Conservation (phyloP, 2,888 invertebrate genomes). For the Mesorhabditis sp. region DNA sequence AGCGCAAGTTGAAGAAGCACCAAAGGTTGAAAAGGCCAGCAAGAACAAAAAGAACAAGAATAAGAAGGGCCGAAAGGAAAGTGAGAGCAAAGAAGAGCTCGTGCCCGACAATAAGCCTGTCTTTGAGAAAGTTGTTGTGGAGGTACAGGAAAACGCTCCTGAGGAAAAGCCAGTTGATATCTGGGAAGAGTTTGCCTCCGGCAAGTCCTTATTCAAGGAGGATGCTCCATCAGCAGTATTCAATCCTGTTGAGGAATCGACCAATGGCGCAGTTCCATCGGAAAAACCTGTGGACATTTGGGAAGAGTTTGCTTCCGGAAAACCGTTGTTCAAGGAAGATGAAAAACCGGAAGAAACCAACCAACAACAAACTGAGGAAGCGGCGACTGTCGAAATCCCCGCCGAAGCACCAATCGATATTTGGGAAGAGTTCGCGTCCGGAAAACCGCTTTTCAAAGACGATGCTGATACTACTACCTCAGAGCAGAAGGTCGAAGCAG, state of each 20-base stretch:
- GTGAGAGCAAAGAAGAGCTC: too few species aligned
- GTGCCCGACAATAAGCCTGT: too few species aligned
- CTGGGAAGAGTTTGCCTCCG: constrained; percentile 6
- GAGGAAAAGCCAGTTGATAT: not conserved
- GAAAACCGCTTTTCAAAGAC: constrained; percentile 4
- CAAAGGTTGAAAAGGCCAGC: too few species aligned
- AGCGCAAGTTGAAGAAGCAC: too few species aligned
- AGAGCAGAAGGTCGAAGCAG: not conserved
- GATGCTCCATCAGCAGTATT: not conserved
- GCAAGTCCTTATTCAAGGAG: not conserved
- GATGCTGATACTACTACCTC: not conserved
- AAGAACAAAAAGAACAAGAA: too few species aligned
- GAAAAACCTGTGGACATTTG: not conserved
- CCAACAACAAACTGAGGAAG: not conserved
- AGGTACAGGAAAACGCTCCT: not conserved
- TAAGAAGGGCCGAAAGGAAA: too few species aligned
- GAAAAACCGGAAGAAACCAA: constrained; percentile 3
- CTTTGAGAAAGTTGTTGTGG: too few species aligned
- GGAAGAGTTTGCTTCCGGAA: constrained; percentile 6
- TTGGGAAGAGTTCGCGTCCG: constrained; percentile 2
- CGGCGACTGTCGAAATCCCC: not conserved
- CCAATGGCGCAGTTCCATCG: not conserved
- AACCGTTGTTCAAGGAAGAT: constrained; percentile 4
- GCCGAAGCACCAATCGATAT: not conserved
- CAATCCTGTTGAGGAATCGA: too few species aligned